Evolutionary conservation across 2,888 invertebrate species (phyloP).

Genomic region (Metellina segmentata): DNA sequence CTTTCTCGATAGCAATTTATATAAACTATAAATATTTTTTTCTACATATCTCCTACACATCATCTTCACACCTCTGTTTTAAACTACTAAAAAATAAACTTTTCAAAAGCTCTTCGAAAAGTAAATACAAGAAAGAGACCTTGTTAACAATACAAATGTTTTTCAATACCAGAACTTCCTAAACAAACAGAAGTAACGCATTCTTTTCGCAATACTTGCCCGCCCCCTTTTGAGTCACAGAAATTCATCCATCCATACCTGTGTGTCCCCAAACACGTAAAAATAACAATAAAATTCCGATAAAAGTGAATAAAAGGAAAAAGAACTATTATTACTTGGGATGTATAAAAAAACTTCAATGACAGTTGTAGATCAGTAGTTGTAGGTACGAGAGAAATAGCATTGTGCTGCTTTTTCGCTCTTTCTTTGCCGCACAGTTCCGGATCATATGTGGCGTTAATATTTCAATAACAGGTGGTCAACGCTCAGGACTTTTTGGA

Average conservation of each 20-base stretch:
- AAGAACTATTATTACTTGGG: constrained; percentile 30
- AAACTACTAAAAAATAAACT: too few relatives aligned
- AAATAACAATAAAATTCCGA: constrained; percentile 24
- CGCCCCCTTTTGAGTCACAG: background rate
- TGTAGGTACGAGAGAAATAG: background rate
- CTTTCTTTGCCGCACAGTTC: constrained; percentile 2
- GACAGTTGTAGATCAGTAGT: constrained; percentile 43
- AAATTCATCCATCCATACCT: background rate
- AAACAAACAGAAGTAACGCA: background rate
- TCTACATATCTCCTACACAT: too few relatives aligned
- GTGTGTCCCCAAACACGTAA: constrained; percentile 22
- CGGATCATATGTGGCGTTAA: constrained; percentile 26
- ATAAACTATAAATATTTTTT: too few relatives aligned
- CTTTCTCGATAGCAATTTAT: too few relatives aligned
- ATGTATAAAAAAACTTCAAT: constrained; percentile 30
- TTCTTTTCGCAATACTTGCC: background rate
- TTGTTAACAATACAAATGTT: too few relatives aligned
- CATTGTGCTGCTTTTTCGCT: background rate
- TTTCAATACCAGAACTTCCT: background rate
- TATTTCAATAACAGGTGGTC: background rate
- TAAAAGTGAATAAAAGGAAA: constrained; percentile 19
- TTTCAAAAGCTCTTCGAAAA: too few relatives aligned
- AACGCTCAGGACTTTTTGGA: background rate
- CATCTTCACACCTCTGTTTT: too few relatives aligned
- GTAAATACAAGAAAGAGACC: too few relatives aligned